Evolutionary conservation across 1,140 invertebrate species (phyloP).

Genomic region (Heliconius himera): DNA sequence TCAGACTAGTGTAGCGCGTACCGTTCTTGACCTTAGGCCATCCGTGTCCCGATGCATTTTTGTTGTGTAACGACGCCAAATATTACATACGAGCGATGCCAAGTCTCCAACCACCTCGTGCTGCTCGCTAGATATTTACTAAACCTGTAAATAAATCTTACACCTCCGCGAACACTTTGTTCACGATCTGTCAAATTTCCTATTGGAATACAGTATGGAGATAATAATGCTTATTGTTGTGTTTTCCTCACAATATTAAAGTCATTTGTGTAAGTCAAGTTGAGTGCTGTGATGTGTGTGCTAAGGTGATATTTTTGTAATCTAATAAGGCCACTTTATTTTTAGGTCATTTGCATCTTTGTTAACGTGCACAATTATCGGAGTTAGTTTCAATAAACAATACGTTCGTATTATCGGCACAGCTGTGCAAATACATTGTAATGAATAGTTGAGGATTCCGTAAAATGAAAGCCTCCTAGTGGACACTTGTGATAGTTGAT

Average conservation of each 20-base stretch:
- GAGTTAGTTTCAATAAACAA: slow-evolving; percentile 31
- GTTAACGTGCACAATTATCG: slow-evolving; percentile 23
- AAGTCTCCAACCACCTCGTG: slow-evolving; percentile 48
- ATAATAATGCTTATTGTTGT: slow-evolving; percentile 46
- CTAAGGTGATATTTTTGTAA: slow-evolving; percentile 11
- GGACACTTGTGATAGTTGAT: slow-evolving; percentile 43
- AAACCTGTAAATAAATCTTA: slow-evolving; percentile 31
- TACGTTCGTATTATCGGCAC: slow-evolving; percentile 26
- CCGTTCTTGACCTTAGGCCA: slow-evolving; percentile 73
- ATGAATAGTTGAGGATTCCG: slow-evolving; percentile 39
- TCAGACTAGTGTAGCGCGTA: slow-evolving; percentile 44
- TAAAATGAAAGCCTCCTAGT: slow-evolving; percentile 66
- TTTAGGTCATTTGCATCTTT: slow-evolving; percentile 29
- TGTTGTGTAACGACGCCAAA: slow-evolving; percentile 78
- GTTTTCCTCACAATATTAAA: slow-evolving; percentile 12
- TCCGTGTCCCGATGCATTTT: slow-evolving; percentile 61
- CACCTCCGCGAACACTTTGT: slow-evolving; percentile 17
- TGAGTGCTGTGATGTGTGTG: not conserved
- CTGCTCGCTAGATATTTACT: slow-evolving; percentile 26
- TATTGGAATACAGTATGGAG: slow-evolving; percentile 46
- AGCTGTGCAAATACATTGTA: slow-evolving; percentile 54
- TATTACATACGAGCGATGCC: slow-evolving; percentile 59
- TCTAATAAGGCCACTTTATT: slow-evolving; percentile 22
- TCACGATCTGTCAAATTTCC: slow-evolving; percentile 50
- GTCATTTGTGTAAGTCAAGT: slow-evolving; percentile 35